phyloP scores from a whole-genome alignment of 1,140 invertebrate species.

The Microvelia longipes region DNA sequence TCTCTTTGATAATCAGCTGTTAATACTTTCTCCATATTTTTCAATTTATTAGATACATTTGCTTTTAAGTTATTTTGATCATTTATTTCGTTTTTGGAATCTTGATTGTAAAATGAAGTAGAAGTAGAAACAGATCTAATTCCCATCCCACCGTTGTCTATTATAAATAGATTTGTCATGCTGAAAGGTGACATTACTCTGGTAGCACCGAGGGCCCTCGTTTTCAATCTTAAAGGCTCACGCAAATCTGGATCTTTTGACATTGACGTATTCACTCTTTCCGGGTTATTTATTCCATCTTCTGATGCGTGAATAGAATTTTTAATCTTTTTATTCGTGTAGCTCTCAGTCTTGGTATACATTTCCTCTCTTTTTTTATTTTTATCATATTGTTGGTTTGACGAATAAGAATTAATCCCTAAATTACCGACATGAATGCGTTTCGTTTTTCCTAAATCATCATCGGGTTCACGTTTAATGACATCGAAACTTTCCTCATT shows the following conservation, averaged over 20 bases:
- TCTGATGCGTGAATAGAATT: not conserved
- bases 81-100: too few species aligned
- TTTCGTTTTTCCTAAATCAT: too few species aligned
- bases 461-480: too few species aligned
- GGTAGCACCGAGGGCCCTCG: too few species aligned
- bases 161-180: not conserved
- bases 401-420: not conserved
- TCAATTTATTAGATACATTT: not conserved
- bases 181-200: not conserved
- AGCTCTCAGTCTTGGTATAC: not conserved
- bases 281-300: not conserved
- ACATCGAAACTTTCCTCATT: too few species aligned
- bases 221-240: not conserved
- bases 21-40: not conserved
- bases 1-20: not conserved
- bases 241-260: not conserved
- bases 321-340: too few species aligned
- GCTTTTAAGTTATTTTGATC: not conserved
- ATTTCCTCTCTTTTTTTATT: not conserved
- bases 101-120: too few species aligned
- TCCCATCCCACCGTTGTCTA: too few species aligned
- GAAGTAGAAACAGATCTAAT: too few species aligned
- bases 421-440: not conserved
- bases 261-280: not conserved
- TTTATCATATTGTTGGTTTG: not conserved